Evolutionary conservation across 2,888 invertebrate species (phyloP).

Genomic region (Amphipoea oculea): DNA sequence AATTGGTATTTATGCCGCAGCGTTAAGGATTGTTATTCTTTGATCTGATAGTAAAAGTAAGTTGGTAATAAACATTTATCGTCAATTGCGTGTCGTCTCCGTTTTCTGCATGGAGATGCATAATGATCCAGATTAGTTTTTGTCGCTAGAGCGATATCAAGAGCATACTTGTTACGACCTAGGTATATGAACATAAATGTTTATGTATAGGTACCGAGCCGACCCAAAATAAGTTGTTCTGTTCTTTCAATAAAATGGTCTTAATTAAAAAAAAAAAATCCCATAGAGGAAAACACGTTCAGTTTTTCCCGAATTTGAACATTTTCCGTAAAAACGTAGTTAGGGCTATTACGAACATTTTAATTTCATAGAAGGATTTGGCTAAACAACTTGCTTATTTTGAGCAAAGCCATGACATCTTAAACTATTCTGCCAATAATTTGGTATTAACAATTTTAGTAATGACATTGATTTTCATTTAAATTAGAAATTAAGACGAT

Average conservation of each 20-base stretch:
- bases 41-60: neutral
- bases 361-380: no score
- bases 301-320: neutral
- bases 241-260: neutral
- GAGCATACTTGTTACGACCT: constrained; percentile 11
- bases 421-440: no score
- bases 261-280: neutral
- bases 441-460: no score
- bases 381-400: no score
- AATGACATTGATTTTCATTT: no score
- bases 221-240: no score
- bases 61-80: constrained; percentile 42
- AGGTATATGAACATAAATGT: neutral
- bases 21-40: constrained; percentile 15
- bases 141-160: constrained; percentile 37
- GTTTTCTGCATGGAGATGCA: constrained; percentile 64
- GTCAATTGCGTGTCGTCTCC: constrained; percentile 56
- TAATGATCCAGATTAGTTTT: constrained; percentile 58
- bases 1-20: neutral
- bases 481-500: no score
- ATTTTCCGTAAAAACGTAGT: no score
- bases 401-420: no score
- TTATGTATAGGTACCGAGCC: neutral
- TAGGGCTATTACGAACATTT: no score
- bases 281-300: neutral